Base-by-base conservation (phyloP, 2,113 vertebrate genomes). In the Meleagris gallopavo region DNA sequence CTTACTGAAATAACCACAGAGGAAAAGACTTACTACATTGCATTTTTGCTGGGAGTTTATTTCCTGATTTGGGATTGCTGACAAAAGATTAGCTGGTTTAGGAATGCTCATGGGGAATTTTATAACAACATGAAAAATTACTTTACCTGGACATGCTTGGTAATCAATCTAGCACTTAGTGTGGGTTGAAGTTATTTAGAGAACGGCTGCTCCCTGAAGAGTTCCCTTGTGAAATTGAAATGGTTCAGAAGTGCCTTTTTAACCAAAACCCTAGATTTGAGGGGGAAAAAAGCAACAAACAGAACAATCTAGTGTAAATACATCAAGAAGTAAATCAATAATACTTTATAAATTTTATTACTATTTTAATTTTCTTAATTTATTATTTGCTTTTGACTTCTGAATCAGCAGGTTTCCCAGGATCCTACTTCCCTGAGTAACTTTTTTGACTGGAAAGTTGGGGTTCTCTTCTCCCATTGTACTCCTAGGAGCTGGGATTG, bases 21-120 rank as follows among this genome's bases (percentile, higher is more conserved):
- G 58, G 34, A 61, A 58, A 66, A 48, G 52, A 72, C 43, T 58
- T 46, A 20, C 36, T 29, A 9, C 60, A 13, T 77, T 72, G 46
- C n/a, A 11, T 89, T 89, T 86, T 69, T 62, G 62, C 67, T 90
- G 58, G 24, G 69, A 87, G 16, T 66, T 91, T 91, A 18, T 93
- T 7, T 79, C 36, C 81, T 76, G 62, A 25, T 69, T 93, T 24
- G 45, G 54, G 54, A 41, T 89, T 50, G 41, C 62, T 85, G 75
- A 79, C 83, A 64, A 62, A 73, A 82, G 71, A 85, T 55, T 92
- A 82, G 87, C 75, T 82, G 36, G 86, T 89, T 65, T 92, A 79
- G 55, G 25, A 40, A 43, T 94, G 50, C 41, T 92, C 1, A 2
- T 6, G 16, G n/a, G 45, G n/a, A 61, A 48, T 92, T 93, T 92